Evolutionary conservation across 2,797 vertebrate species (phyloP), one percentile per base, ranked within the genome.

Genomic region (Fundulus diaphanus): DNA sequence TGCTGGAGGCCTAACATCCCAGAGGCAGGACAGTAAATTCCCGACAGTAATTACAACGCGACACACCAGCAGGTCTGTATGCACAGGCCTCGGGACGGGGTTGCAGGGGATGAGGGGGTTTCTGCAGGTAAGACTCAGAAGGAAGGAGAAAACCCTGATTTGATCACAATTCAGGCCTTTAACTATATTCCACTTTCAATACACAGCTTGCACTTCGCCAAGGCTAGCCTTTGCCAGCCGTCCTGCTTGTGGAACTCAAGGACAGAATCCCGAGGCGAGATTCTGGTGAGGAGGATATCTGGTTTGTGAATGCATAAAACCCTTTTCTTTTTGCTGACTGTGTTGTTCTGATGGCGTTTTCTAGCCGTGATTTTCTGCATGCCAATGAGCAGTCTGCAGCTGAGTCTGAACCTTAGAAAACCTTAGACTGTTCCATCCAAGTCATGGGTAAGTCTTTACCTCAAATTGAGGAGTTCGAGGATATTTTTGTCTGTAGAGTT

Each of bases 1-100:
- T 94, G 92, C 35, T 85, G 59, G 80, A 92, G 49, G 77, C 90
- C 90, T 91, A 72, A 48, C 88, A 89, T 87, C 72, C 65, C 88
- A 72, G 82, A 85, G 86, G 87, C 80, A 84, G 78, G 81, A 88
- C 81, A 81, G 85, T 96, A 96, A 96, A 96, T 96, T 94, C 95
- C 78, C n/a, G 7, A 51, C 71, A 81, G 89, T 92, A 94, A 95
- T 95, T 92, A 85, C 85, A 80, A 86, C 85, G 90, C 78, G 88
- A 57, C 71, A 79, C 81, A 87, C 87, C 78, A 82, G 79, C 87
- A 80, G 74, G 66, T 67, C 68, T 84, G 48, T 48, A 82, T 74
- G 82, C 35, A 70, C 66, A 31, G 69, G 42, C 74, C 81, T 9
- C 29, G 3, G 27, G 74, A 65, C 65, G 59, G 76, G 81, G 80